Base-by-base conservation (phyloP, 2,888 invertebrate species). In the Baccha elongata region DNA sequence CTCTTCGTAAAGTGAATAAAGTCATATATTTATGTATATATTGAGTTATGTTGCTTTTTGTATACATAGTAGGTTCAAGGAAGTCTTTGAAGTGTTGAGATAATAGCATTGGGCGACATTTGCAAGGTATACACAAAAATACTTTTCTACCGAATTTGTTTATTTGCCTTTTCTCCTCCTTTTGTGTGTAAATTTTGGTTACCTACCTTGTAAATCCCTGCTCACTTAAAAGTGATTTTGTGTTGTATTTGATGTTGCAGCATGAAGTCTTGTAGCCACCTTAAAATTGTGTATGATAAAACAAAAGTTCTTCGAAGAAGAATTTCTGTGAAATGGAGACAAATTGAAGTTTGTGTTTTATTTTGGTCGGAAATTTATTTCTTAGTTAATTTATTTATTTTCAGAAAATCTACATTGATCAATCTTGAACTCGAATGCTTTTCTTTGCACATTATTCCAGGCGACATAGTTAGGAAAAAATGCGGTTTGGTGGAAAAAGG, bases 161-260 rank as follows among this genome's bases (percentile, higher is more conserved):
- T 37, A 58, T 58, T 40, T 53, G 23, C 15, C 17, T 6, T 29
- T 21, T 19, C 7, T 3, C 8, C 8, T 42, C 2, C 42, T 44
- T 26, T 60, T 42, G 44, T 42, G 60, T 60, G 17, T 15, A 44
- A 62, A 55, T 55, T 76, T 69, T 53, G 55, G 32, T 42, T 55
- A 48, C 62, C 53, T 55, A 48, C 62, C 53, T 69, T 17, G 17
- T 13, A 62, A 53, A 46, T 44, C 21, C 23, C 7, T 40, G 40
- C 46, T 37, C 32, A 58, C 40, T 21, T 48, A 46, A 48, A 23
- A 69, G 32, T 17, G 48, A 64, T 53, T 44, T 40, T 17, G 53
- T 62, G 44, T 72, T 64, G 52, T 58, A 58, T 40, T 23, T 40
- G 55, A 21, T 55, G 37, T 23, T 40, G 13, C 37, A 40, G 23